Conservation (phyloP, 1,140 invertebrate species). For the Odontomachus brunneus region DNA sequence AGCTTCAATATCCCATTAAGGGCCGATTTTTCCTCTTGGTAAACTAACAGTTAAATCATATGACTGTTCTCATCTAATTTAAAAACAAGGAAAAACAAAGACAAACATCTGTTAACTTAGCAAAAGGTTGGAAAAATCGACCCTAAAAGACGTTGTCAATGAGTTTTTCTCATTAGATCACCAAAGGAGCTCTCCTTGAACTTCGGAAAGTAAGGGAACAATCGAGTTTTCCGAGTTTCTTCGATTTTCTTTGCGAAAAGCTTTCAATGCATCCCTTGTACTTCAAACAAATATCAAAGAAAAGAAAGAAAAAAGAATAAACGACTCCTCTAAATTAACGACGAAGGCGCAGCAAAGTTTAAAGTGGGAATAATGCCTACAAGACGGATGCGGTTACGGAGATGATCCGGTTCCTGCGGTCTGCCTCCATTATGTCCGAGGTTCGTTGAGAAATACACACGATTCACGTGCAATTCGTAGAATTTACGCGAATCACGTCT, state of each 20-base stretch:
- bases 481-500: not conserved
- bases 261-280: not conserved
- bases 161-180: not conserved
- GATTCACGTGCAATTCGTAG: not conserved
- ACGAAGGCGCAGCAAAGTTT: no score
- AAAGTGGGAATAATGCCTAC: not conserved
- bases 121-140: no score
- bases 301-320: no score
- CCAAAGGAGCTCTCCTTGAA: not conserved
- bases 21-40: no score
- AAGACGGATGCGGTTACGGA: not conserved
- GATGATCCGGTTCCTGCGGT: not conserved
- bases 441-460: slow-evolving; percentile 5
- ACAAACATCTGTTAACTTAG: no score
- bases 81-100: no score
- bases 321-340: no score
- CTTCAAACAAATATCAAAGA: no score
- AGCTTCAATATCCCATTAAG: no score
- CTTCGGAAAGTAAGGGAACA: not conserved
- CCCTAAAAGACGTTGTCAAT: no score
- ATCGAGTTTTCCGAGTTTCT: not conserved
- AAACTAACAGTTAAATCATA: no score
- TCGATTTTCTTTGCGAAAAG: not conserved
- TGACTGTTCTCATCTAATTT: no score
- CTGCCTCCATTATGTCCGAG: not conserved